phyloP scores from a whole-genome alignment of 2,888 invertebrate genomes.

The Lomographa bimaculata region DNA sequence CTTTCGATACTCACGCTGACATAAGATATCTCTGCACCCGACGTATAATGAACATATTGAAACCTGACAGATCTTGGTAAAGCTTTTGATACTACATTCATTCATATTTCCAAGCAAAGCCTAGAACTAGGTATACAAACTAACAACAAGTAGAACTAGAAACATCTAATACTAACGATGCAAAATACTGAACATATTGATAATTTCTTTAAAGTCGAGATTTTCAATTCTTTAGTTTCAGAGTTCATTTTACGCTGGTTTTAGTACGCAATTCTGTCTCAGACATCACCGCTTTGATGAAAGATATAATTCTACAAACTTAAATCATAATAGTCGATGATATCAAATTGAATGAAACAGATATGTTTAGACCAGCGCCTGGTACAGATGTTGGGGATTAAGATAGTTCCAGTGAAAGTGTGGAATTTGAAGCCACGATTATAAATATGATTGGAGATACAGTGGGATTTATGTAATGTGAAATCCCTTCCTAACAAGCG shows the following conservation, averaged over 20 bases:
- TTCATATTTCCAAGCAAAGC: too few species aligned
- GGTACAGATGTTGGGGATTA: constrained; percentile 6
- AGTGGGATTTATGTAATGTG: constrained; percentile 5
- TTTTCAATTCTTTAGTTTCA: not conserved
- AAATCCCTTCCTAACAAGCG: constrained; percentile 3
- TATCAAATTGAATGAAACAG: constrained; percentile 3
- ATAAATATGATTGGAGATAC: constrained; percentile 14
- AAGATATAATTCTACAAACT: constrained; percentile 12
- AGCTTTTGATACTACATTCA: too few species aligned
- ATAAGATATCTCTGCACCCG: too few species aligned
- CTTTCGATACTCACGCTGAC: too few species aligned
- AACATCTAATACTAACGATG: too few species aligned
- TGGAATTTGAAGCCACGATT: constrained; percentile 2
- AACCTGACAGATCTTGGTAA: too few species aligned
- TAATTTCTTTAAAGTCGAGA: too few species aligned
- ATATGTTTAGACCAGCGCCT: constrained; percentile 2
- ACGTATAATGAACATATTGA: too few species aligned
- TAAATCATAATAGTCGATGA: constrained; percentile 10
- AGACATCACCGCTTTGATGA: constrained; percentile 14
- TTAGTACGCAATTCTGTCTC: constrained; percentile 4
- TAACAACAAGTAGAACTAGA: too few species aligned
- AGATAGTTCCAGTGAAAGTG: constrained; percentile 14
- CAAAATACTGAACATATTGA: too few species aligned
- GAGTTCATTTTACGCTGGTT: constrained; percentile 9
- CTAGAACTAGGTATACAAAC: too few species aligned